Evolutionary conservation across 2,888 invertebrate genomes (phyloP), one percentile per base, ranked within the genome.

Genomic region (Drosophila aldrichi): DNA sequence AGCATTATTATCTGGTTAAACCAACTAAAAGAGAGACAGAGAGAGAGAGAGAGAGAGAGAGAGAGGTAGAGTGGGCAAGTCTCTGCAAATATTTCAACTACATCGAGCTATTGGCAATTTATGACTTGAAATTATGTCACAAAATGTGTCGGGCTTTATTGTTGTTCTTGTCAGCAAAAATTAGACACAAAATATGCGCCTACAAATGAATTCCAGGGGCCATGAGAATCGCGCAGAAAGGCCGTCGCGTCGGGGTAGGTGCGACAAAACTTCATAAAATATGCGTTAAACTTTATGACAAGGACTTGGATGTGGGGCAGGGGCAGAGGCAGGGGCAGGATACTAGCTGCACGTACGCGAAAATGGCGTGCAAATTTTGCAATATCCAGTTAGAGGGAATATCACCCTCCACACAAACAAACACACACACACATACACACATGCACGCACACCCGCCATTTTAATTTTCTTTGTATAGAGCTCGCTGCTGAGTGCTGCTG

Each of bases 41-140:
- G 18, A 6, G 36, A 25, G 32, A 5, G 4, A 7, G 8, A 14
- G 4, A 25, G 22, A 10, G 14, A 20, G 3, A 22, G 56, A 22
- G 14, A 9, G 36, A 14, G 43, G 0, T 12, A 18, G 49, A 20
- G 38, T 10, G 16, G n/a, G 8, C 20, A 40, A 40, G 8, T 40
- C 49, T 44, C 32, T 62, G 55, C 22, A 59, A 41, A 60, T 55
- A 61, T 58, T 43, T 68, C 64, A 58, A 40, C 18, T 60, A 49
- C 70, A 56, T 32, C 51, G 51, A 73, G 59, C 57, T 77, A 83
- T 81, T 83, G 74, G 69, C 81, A 83, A 83, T 83, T 83, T 83
- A 83, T 83, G 83, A 73, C 77, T 73, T 61, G 74, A 83, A 82
- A 83, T 83, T 79, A 83, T 86, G 86, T 86, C 83, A 81, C 85